Conservation (phyloP, 1,140 invertebrate genomes). For the Solenopsis invicta region DNA sequence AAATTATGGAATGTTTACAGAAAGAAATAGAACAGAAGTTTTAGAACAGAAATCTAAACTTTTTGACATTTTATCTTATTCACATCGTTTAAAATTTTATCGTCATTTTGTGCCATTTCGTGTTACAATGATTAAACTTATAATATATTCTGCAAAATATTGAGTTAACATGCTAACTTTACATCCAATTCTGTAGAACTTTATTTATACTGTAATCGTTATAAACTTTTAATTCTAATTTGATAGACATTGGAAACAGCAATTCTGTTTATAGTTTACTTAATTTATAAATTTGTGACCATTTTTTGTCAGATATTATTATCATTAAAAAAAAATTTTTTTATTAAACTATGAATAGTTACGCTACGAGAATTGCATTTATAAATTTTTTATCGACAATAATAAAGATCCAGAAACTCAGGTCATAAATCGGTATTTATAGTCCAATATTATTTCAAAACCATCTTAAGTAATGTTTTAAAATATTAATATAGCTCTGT, state of each 20-base stretch:
- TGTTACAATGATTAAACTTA: neutral
- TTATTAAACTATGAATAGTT: neutral
- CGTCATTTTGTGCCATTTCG: neutral
- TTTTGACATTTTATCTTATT: neutral
- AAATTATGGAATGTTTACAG: neutral
- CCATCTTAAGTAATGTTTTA: too few relatives aligned
- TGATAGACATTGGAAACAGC: slow-evolving; percentile 12
- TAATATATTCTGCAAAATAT: neutral
- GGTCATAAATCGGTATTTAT: too few relatives aligned
- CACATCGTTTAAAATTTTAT: neutral
- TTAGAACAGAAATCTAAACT: neutral
- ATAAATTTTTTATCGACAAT: neutral
- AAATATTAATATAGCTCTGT: too few relatives aligned
- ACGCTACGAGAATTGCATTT: neutral
- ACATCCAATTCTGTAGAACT: neutral
- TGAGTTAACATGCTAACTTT: neutral
- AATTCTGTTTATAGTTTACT: neutral
- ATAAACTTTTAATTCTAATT: neutral
- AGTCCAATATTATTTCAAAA: too few relatives aligned
- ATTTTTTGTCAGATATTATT: slow-evolving; percentile 9
- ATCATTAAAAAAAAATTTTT: slow-evolving; percentile 10
- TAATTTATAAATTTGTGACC: too few relatives aligned
- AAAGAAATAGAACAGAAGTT: too few relatives aligned
- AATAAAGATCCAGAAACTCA: neutral
- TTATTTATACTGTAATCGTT: neutral